phyloP scores from a whole-genome alignment of 2,113 vertebrate species.

The Archilochus colubris region DNA sequence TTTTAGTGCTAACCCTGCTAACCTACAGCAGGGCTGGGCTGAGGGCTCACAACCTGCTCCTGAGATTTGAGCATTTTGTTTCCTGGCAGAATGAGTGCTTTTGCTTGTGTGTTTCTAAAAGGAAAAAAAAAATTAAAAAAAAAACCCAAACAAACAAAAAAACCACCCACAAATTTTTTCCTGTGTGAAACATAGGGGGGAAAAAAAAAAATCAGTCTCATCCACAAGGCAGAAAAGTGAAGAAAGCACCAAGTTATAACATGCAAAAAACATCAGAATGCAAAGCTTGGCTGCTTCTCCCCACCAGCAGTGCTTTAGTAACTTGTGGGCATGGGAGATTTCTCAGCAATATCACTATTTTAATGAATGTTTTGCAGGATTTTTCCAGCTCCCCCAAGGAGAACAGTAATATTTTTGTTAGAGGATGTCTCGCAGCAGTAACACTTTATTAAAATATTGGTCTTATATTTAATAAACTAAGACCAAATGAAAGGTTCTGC shows the following conservation, averaged over 20 bases:
- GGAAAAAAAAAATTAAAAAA: not conserved
- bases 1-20: not conserved
- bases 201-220: not conserved
- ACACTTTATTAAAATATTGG: not conserved
- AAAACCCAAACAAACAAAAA: not conserved
- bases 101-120: not conserved
- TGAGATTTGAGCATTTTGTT: not conserved
- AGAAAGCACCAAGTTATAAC: not conserved
- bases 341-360: not conserved
- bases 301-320: not conserved
- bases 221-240: not conserved
- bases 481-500: not conserved
- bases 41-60: not conserved
- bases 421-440: not conserved
- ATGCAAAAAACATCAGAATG: not conserved
- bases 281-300: not conserved
- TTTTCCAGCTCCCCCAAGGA: not conserved
- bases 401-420: not conserved
- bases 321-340: not conserved
- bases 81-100: not conserved
- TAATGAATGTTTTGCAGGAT: not conserved
- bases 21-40: fast-evolving
- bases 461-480: constrained; percentile 6
- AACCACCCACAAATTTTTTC: no score
- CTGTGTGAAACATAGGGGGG: no score